Base-by-base conservation (phyloP, 2,797 vertebrate genomes). In the Aphelocoma californica region DNA sequence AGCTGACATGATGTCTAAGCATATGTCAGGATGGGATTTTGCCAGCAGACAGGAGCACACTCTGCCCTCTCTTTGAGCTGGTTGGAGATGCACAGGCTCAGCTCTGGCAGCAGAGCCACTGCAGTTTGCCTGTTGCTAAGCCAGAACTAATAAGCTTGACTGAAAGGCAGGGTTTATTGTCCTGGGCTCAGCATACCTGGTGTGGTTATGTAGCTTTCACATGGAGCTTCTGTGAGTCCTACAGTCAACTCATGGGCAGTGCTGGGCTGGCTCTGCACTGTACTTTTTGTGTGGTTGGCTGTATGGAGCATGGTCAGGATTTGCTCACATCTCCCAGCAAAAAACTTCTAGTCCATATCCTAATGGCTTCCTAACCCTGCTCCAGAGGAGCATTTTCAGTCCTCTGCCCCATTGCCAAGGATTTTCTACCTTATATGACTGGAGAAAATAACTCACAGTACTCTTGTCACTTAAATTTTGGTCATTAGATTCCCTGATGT, bases 11-110 rank as follows among this genome's bases (percentile, higher is more conserved):
- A 51, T 92, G 96, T 80, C 66, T 45, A 3, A 95, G 81, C 96
- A 93, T 97, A 94, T 97, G 96, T 70, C 88, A 73, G 11, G 25
- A 18, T 92, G 94, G 83, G 96, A 77, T 60, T 81, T 32, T 97
- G 95, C 93, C 96, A 96, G 86, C 90, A 75, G 94, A 88, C 9
- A 0, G 32, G 83, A 82, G 78, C 14, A 1, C 12, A 3, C 93
- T 92, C 88, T 95, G 90, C 83, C 60, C 78, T 95, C 90, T 78
- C 71, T 92, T 67, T 66, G 93, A 86, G 94, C 90, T 69, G 86
- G 12, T 15, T 90, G 90, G 93, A 81, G 92, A 77, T 58, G 86
- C 83, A 34, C 32, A 0, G 25, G 70, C 95, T 95, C 73, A 21
- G 58, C 90, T 92, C 86, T 95, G 90, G 93, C 95, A 92, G 90